Base-by-base conservation (phyloP, 2,113 vertebrate species). In the Calidris pugnax region DNA sequence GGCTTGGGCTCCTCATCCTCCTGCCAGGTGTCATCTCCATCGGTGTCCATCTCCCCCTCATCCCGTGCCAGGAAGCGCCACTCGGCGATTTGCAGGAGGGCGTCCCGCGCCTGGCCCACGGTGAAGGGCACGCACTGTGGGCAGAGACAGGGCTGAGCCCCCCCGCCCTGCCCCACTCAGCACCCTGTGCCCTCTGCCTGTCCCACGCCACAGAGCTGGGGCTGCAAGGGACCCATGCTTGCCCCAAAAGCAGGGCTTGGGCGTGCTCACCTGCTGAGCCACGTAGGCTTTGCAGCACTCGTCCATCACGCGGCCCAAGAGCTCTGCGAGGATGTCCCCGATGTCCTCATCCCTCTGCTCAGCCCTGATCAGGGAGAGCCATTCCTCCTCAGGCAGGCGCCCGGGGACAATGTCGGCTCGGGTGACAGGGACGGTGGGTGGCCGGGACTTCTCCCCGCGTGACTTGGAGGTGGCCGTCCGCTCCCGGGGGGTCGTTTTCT, bases 51-150 rank as follows among this genome's bases (percentile, higher is more conserved):
- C 33, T 99, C 98, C 9, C 98, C 98, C 28, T 97, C 95, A 9
- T 99, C 99, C 37, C 97, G 87, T 7, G 50, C 97, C 93, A 98
- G 72, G 89, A 99, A 98, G 10, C 97, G 91, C 96, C 97, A 98
- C 90, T 98, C 97, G 0, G 96, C 55, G 2, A 97, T 94, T 41
- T 98, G 96, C 39, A 98, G 82, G 74, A 99, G 94, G 86, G 97
- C 97, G 1, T 97, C 98, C 50, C 95, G 93, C 3, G 98, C 98
- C 98, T 98, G 98, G 50, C 48, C 91, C 89, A 98, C 95, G 1
- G 98, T 75, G 95, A 97, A 99, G 5, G 98, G 97, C 59, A 98
- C 63, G 35, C 98, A n/a, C 99, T 99, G 94, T 5, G 3, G 55
- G 3, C 12, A 62, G 15, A 35, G 28, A 15, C 4, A 4, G 53